Evolutionary conservation across 2,888 invertebrate species (phyloP).

Genomic region (Leptinotarsa haldemani): DNA sequence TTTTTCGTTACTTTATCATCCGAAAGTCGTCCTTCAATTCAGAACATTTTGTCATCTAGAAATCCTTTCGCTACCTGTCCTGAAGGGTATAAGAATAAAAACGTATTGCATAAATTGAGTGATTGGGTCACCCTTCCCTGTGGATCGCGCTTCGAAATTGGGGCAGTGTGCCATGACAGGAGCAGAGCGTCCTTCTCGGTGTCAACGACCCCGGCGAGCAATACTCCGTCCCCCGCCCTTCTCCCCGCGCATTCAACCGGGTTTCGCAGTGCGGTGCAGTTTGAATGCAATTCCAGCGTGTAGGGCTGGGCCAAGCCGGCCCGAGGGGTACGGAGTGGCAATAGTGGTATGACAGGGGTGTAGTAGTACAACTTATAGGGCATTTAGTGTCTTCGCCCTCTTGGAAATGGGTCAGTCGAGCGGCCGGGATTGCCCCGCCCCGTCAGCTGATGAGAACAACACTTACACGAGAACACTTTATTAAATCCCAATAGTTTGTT

Average conservation of each 20-base stretch:
- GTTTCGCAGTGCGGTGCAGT: constrained; percentile 51
- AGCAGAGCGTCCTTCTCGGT: constrained; percentile 47
- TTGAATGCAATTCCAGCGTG: constrained; percentile 35
- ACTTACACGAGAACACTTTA: constrained; percentile 43
- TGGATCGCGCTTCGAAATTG: constrained; percentile 56
- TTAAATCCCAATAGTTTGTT: constrained; percentile 53
- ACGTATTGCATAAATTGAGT: constrained; percentile 47
- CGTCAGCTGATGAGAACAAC: constrained; percentile 52
- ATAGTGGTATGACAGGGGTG: constrained; percentile 40
- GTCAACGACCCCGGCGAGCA: constrained; percentile 47
- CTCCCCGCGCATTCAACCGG: constrained; percentile 51
- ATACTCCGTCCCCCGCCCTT: constrained; percentile 47
- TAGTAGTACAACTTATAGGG: constrained; percentile 43
- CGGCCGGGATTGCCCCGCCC: constrained; percentile 52
- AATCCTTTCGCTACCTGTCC: constrained; percentile 12
- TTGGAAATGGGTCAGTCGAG: constrained; percentile 58
- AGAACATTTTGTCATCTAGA: not conserved
- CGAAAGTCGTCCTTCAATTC: not conserved
- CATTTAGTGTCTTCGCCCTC: constrained; percentile 57
- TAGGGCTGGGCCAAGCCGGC: constrained; percentile 26
- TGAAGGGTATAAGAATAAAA: constrained; percentile 25
- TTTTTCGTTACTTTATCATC: not conserved
- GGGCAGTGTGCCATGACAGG: constrained; percentile 62
- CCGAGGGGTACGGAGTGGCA: constrained; percentile 35
- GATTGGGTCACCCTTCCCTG: constrained; percentile 52